Base-by-base conservation (phyloP, 1,140 invertebrate genomes). In the Pteromalus puparum region DNA sequence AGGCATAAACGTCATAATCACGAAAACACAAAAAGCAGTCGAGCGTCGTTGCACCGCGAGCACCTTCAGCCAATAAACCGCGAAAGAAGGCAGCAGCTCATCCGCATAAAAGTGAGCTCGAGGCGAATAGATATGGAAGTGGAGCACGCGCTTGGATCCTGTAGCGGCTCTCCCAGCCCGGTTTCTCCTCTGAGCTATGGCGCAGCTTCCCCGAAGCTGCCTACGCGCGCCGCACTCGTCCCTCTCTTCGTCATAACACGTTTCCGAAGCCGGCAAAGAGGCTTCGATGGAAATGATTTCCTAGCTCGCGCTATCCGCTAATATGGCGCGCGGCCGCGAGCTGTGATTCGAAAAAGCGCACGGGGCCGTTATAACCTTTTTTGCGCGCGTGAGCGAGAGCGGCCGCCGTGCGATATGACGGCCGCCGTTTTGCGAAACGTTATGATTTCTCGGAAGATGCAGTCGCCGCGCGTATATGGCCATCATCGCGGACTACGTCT, bases 221-320 rank as follows among this genome's bases (percentile, higher is more conserved):
- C 46, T 15, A 26, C 26, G 75, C 53, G 21, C 13, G 18, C 15
- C 5, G 1, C 18, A 26, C 28, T 30, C 38, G 2, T n/a, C 4
- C 26, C 73, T 15, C 48, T 38, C 75, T 18, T 21, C 77, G 83
- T 84, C 77, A 81, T 84, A 84, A 81, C 83, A 65, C 83, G 75
- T 80, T 81, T 70, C 70, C 61, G 53, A 38, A 26, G 30, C 72
- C 28, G 26, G 26, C 53, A 30, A 10, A 15, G 24, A 30, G 26
- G 76, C 53, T 74, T 76, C 83, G 83, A 85, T 81, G 79, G 83
- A 81, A 85, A 85, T 85, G 61, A 85, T 85, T 85, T 85, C 73
- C 79, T 84, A 81, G 77, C 77, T 61, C 74, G 67, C 6, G 46
- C 21, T 28, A 12, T 26, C 34, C 68, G 67, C 82, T 72, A 79